phyloP scores from a whole-genome alignment of 1,140 invertebrate genomes.

The Oedothorax gibbosus region DNA sequence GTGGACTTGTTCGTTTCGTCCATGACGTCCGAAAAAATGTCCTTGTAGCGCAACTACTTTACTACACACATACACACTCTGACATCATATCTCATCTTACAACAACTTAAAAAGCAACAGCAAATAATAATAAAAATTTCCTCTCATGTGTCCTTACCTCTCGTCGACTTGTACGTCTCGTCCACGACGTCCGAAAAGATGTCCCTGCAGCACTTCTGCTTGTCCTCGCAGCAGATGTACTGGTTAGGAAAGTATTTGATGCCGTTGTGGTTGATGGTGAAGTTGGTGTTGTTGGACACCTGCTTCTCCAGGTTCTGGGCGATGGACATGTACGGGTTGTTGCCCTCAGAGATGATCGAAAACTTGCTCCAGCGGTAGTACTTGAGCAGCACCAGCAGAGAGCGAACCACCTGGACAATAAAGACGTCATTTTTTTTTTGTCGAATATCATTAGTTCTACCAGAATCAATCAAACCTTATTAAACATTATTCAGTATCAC shows the following conservation, averaged over 20 bases:
- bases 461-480: too few species aligned
- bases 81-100: background rate
- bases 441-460: too few species aligned
- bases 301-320: constrained; percentile 68
- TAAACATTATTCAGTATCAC: too few species aligned
- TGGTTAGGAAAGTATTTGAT: constrained; percentile 73
- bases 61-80: too few species aligned
- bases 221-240: constrained; percentile 80
- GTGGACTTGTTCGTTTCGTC: too few species aligned
- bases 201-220: constrained; percentile 80
- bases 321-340: constrained; percentile 77
- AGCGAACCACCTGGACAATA: constrained; percentile 85
- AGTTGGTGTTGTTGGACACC: constrained; percentile 71
- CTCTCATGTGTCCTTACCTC: constrained; percentile 72
- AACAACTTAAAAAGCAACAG: background rate
- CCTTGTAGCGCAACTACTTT: too few species aligned
- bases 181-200: constrained; percentile 86
- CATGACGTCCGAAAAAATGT: too few species aligned
- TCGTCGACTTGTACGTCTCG: constrained; percentile 87
- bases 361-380: constrained; percentile 96
- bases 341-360: constrained; percentile 86
- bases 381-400: constrained; percentile 86
- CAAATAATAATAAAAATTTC: background rate
- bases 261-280: constrained; percentile 76
- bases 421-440: background rate